Evolutionary conservation across 2,113 vertebrate species (phyloP).

Genomic region (Elephas maximus): DNA sequence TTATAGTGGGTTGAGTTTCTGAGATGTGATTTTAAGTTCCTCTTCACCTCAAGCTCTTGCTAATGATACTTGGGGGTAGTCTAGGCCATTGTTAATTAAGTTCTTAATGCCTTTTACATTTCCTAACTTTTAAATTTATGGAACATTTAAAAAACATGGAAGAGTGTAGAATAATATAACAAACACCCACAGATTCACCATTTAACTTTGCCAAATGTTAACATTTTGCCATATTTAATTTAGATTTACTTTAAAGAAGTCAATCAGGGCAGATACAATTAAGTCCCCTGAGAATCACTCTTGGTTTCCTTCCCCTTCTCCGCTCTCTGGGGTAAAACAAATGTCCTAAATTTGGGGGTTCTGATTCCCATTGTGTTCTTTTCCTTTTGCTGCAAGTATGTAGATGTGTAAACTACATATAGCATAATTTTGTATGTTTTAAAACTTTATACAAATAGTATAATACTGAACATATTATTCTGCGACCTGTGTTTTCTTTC

Average conservation of each 20-base stretch:
- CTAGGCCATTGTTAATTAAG: conserved; percentile 17
- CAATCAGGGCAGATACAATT: neutral
- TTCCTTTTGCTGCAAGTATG: conserved; percentile 23
- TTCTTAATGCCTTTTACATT: conserved; percentile 56
- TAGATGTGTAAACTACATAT: neutral
- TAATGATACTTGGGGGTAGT: neutral
- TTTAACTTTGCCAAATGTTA: conserved; percentile 59
- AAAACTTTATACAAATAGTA: too few species aligned
- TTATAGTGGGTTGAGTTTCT: neutral
- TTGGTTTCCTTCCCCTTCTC: conserved; percentile 39
- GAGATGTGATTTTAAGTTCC: conserved; percentile 11
- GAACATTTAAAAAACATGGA: conserved; percentile 57
- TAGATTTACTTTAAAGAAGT: conserved; percentile 67
- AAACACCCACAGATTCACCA: conserved; percentile 21
- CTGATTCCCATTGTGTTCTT: conserved; percentile 29
- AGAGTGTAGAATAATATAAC: conserved; percentile 22
- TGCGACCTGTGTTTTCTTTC: conserved; percentile 9
- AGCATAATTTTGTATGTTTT: conserved; percentile 40
- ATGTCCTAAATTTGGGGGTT: conserved; percentile 33
- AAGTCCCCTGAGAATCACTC: neutral
- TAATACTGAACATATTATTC: neutral
- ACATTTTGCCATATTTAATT: conserved; percentile 64
- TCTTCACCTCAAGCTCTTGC: conserved; percentile 15
- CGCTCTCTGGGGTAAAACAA: neutral
- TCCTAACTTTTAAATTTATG: conserved; percentile 51